Base-by-base conservation (phyloP, 2,113 vertebrate genomes). In the Calidris pygmaea region DNA sequence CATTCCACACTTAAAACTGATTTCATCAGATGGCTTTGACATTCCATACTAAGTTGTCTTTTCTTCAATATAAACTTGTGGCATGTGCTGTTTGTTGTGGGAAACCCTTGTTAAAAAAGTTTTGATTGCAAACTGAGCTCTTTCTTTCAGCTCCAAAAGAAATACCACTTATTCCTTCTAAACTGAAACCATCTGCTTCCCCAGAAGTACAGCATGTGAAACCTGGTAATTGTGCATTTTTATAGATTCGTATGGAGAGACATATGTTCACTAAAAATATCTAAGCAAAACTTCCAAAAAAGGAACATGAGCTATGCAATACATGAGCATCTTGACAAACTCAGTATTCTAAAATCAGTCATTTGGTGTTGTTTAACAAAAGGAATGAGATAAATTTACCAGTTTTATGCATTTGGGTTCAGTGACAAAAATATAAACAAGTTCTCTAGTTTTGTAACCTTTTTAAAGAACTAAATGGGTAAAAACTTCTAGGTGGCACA, bases 141-240 rank as follows among this genome's bases (percentile, higher is more conserved):
- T 98, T 91, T 98, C 67, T 98, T 98, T 97, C 98, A 98, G 98
- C 96, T 97, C 96, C 97, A 85, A 97, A 95, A 73, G 97, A 98
- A 97, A 94, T 62, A 70, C 89, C 96, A 30, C 87, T 97, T 96
- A 80, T 53, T 89, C 78, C 96, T 96, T 95, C 93, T 90, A 98
- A 97, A 96, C 67, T 60, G 96, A 97, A 98, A 87, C 93, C 95
- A 85, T 97, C 97, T 96, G 87, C 93, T 83, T 92, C 60, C 63
- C 87, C 95, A 95, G 97, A 95, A 97, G 85, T 90, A 67, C 96
- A 88, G 21, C 87, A 87, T 87, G 95, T 96, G 94, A 97, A 97
- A 92, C 56, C 96, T 96, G 98, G 98, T 98, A 98, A 98, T 88
- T 97, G 93, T 95, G 67, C 86, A 20, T 91, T 96, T 94, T 91